Evolutionary conservation across 1,140 invertebrate genomes (phyloP), one percentile per base, ranked within the genome.

Genomic region (Oedothorax gibbosus): DNA sequence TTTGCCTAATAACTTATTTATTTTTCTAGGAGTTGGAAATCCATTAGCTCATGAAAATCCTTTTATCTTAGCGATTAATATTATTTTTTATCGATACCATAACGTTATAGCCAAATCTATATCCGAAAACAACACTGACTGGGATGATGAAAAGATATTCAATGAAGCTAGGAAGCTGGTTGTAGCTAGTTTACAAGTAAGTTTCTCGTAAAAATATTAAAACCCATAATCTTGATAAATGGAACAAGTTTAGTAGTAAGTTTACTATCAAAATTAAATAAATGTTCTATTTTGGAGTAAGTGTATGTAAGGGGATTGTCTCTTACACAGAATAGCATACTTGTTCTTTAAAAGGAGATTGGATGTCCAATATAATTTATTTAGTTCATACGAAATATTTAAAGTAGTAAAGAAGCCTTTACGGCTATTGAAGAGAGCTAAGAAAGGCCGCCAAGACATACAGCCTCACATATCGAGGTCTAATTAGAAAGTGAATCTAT

Each of bases 81-180:
- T 93, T 14, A 82, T 94, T 60, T 93, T 93, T 90, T 93, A 92
- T 87, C 90, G 92, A 3, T 93, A 92, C 92, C 93, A 94, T 87
- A 94, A 94, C 88, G 86, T 88, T 50, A 56, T 93, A 18, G 93
- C 93, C 0, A 86, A 88, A 10, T 87, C 87, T 56, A 87, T 93
- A 7, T 86, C 88, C 5, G 11, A 79, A 3, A 86, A 88, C n/a
- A 87, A 92, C 86, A 83, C 87, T 18, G 21, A 89, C 5, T 92
- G 92, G 91, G 88, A 88, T n/a, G 90, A 89, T 62, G 92, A 93
- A 54, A 89, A 90, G 80, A 89, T 93, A 71, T 94, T 92, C 87
- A 91, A 92, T 77, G 92, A 92, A 87, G 91, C 93, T 1, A 88
- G 93, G 85, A 92, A 93, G 89, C 93, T 91, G 92, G 92, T 92